Evolutionary conservation across 2,797 vertebrate genomes (phyloP).

Genomic region (Crypturellus tataupa): DNA sequence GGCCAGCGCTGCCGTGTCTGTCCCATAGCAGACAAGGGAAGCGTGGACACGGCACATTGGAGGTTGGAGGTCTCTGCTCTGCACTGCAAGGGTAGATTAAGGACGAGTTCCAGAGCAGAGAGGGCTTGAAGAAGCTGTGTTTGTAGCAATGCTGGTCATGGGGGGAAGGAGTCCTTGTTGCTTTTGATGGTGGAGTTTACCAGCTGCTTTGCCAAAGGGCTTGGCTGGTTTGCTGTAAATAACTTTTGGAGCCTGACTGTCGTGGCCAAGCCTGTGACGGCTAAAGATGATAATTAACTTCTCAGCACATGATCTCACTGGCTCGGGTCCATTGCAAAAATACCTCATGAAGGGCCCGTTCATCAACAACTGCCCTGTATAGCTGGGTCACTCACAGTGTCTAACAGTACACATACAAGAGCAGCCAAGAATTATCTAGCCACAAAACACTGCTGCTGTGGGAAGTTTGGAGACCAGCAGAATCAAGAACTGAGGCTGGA

Average conservation of each 20-base stretch:
- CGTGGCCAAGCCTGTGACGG: not conserved
- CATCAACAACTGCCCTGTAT: not conserved
- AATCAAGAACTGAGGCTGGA: not conserved
- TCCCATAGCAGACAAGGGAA: fast-evolving
- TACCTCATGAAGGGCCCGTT: not conserved
- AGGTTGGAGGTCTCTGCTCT: not conserved
- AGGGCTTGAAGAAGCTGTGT: not conserved
- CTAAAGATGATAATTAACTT: slow-evolving; percentile 7
- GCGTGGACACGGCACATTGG: not conserved
- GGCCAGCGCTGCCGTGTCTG: not conserved
- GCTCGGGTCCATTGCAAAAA: slow-evolving; percentile 39
- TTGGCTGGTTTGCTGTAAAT: slow-evolving; percentile 56
- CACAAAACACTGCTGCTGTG: slow-evolving; percentile 3
- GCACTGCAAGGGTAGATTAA: not conserved
- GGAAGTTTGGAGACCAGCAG: not conserved
- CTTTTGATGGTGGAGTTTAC: not conserved
- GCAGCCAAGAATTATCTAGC: slow-evolving; percentile 28
- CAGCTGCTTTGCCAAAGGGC: slow-evolving; percentile 40
- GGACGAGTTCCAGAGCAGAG: not conserved
- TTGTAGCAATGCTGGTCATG: not conserved
- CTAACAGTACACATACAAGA: not conserved
- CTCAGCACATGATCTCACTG: slow-evolving; percentile 42
- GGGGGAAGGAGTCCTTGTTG: not conserved
- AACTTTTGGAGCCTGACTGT: slow-evolving; percentile 46
- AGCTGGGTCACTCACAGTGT: not conserved